Evolutionary conservation across 2,113 vertebrate species (phyloP).

Genomic region (Lethenteron camtschaticum): DNA sequence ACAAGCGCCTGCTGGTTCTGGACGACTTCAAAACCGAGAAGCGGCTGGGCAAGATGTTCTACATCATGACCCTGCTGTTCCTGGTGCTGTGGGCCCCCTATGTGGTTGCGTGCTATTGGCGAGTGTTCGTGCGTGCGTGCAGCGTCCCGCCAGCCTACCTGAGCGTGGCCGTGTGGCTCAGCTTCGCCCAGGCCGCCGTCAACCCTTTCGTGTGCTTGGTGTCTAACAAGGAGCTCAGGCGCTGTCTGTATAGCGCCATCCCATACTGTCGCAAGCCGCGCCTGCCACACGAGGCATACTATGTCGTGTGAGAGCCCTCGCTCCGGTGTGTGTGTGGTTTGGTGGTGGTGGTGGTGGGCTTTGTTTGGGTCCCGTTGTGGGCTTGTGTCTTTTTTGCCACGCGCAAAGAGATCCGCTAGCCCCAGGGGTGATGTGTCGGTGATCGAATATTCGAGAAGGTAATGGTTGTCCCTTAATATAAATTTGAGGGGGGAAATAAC

Average conservation of each 20-base stretch:
- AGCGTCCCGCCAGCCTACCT: constrained; percentile 88
- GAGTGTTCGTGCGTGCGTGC: constrained; percentile 86
- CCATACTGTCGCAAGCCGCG: constrained; percentile 99
- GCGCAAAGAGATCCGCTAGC: too few relatives aligned
- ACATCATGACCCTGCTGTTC: constrained; percentile 99
- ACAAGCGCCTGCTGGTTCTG: constrained; percentile 47
- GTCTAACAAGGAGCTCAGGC: constrained; percentile 98
- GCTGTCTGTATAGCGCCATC: constrained; percentile 98
- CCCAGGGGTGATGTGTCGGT: too few relatives aligned
- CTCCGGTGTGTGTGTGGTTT: too few relatives aligned
- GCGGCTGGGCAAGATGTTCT: constrained; percentile 99
- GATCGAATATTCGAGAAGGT: too few relatives aligned
- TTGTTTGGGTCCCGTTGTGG: too few relatives aligned
- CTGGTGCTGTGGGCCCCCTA: constrained; percentile 94
- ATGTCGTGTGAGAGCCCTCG: constrained; percentile 69
- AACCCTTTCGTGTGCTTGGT: constrained; percentile 99
- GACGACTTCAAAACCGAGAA: constrained; percentile 99
- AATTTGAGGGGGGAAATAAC: too few relatives aligned
- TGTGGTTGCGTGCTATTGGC: constrained; percentile 95
- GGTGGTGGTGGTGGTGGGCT: too few relatives aligned
- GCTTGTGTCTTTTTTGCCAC: too few relatives aligned
- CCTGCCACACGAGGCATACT: constrained; percentile 99
- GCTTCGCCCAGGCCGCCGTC: constrained; percentile 98
- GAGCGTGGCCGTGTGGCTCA: constrained; percentile 98
- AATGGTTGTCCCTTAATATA: too few relatives aligned